Base-by-base conservation (phyloP, 2,113 vertebrate species). In the Carassius carassius region DNA sequence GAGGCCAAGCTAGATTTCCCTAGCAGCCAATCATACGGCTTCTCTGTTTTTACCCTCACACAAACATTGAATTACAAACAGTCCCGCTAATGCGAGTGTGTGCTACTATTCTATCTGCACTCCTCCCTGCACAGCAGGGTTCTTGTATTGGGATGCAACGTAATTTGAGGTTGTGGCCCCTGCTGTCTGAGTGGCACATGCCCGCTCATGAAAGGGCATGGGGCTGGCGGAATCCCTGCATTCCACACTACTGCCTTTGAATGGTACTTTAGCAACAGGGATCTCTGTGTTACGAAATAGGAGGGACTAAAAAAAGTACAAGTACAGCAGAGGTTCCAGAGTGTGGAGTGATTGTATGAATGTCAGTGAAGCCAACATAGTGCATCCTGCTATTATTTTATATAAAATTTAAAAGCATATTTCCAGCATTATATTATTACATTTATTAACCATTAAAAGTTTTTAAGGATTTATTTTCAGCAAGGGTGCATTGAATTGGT, bases 1-100 rank as follows among this genome's bases (percentile, higher is more conserved):
- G 85, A 78, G 86, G 84, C 89, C 87, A 90, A 90, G 87, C 89
- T 89, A 84, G 85, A 87, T 90, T 91, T 85, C 86, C 86, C 87
- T 85, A 70, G 67, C 86, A 91, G 86, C 89, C 86, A 89, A 87
- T 89, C 87, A 86, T 79, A 84, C 32, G 49, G 73, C 54, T 62
- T 54, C 76, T 84, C 85, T 77, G 75, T 81, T 83, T 86, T 80
- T 60, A 85, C 67, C 83, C 75, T 32, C 73, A 83, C 85, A 85
- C 88, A 84, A 86, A 65, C 69, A 25, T 51, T 77, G 77, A 81
- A 54, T 81, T 70, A 80, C 83, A 88, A 74, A 81, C 84, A 84
- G 75, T 78, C 9, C 67, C 78, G 83, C 83, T 81, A 69, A 82
- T 80, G 84, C 49, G 83, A 86, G 87, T 87, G 88, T 78, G 87